Evolutionary conservation across 2,888 invertebrate genomes (phyloP).

Genomic region (Zaprionus lineosus): DNA sequence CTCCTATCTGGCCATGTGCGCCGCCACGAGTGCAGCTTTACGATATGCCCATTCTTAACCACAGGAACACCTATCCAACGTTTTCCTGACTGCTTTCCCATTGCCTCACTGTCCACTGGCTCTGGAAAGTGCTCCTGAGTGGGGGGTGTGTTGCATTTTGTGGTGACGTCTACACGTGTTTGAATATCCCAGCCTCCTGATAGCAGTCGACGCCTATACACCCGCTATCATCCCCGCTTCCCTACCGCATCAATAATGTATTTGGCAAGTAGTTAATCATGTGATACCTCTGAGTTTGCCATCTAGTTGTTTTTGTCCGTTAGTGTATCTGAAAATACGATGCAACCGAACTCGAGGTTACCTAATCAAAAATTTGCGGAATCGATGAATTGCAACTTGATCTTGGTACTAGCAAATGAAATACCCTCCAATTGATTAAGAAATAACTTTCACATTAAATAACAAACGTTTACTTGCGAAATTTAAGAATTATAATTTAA

Average conservation of each 20-base stretch:
- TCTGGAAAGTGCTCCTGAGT: neutral
- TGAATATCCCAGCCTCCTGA: constrained; percentile 44
- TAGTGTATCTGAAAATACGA: too few relatives aligned
- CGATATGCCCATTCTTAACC: constrained; percentile 38
- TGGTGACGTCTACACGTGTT: constrained; percentile 70
- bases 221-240: constrained; percentile 9
- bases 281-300: neutral
- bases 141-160: constrained; percentile 56
- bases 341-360: too few relatives aligned
- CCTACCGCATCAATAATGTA: too few relatives aligned
- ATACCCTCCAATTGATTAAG: too few relatives aligned
- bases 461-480: too few relatives aligned
- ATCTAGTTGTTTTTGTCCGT: too few relatives aligned
- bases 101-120: neutral
- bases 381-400: too few relatives aligned
- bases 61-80: constrained; percentile 18
- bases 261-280: constrained; percentile 4
- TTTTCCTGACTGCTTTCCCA: too few relatives aligned
- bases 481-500: too few relatives aligned
- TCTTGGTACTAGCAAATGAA: too few relatives aligned
- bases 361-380: too few relatives aligned
- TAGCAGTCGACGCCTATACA: constrained; percentile 14
- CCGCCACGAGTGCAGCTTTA: constrained; percentile 30
- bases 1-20: constrained; percentile 1
- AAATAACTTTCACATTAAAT: too few relatives aligned